Evolutionary conservation across 2,888 invertebrate genomes (phyloP).

Genomic region (Cephus runcator): DNA sequence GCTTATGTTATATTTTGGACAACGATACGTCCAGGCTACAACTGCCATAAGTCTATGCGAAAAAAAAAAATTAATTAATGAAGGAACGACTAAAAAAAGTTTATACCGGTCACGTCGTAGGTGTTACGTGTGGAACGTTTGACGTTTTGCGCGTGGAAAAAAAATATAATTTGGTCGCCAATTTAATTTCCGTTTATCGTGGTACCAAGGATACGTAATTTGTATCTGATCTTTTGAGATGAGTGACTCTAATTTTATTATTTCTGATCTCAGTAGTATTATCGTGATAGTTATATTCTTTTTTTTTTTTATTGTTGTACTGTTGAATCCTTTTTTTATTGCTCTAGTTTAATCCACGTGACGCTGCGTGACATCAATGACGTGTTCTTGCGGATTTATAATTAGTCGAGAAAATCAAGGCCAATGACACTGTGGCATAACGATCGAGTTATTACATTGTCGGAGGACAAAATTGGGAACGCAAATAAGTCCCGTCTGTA

Average conservation of each 20-base stretch:
- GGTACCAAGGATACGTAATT: too few species aligned
- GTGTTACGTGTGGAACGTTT: conserved; percentile 17
- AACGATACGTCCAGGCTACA: conserved; percentile 50
- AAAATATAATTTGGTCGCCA: neutral
- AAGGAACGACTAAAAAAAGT: conserved; percentile 2
- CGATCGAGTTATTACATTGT: conserved; percentile 30
- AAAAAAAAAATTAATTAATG: conserved; percentile 5
- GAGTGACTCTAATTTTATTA: too few species aligned
- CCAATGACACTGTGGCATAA: conserved; percentile 30
- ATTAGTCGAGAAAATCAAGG: conserved; percentile 24
- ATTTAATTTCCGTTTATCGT: neutral
- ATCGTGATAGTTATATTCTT: neutral
- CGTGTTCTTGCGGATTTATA: conserved; percentile 7
- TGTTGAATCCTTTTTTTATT: neutral
- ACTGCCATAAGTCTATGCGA: conserved; percentile 47
- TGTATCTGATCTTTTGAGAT: too few species aligned
- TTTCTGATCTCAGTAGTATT: neutral
- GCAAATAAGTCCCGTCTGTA: conserved; percentile 52
- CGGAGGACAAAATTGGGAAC: conserved; percentile 35
- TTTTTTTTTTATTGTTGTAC: neutral
- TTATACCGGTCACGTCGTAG: conserved; percentile 32
- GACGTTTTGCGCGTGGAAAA: neutral
- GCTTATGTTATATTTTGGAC: conserved; percentile 45
- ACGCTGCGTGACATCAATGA: neutral
- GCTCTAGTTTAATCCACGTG: neutral